Conservation (phyloP, 2,797 vertebrate genomes). For the Sebastes hubbsi region DNA sequence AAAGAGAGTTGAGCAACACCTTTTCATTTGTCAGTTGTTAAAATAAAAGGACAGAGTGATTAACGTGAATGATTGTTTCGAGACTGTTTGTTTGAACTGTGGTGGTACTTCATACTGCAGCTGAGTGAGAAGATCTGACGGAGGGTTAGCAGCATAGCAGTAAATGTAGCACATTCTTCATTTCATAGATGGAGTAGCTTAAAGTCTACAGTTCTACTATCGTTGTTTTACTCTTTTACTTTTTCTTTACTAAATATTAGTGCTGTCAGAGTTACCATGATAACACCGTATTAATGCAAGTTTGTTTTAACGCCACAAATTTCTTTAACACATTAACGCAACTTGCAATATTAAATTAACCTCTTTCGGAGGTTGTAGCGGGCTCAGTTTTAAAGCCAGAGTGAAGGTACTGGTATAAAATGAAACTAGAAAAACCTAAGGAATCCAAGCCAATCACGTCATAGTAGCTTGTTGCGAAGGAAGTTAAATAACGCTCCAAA, state of each 20-base stretch:
- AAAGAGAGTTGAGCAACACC: background rate
- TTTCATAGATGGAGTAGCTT: background rate
- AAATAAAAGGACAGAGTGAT: slow-evolving; percentile 34
- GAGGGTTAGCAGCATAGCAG: background rate
- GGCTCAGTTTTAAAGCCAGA: no score
- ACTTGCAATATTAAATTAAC: no score
- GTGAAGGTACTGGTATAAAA: no score
- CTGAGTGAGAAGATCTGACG: slow-evolving; percentile 16
- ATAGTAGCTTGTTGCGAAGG: no score
- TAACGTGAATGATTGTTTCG: slow-evolving; percentile 38
- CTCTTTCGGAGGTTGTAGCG: no score
- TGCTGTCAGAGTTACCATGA: no score
- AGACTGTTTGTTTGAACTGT: slow-evolving; percentile 30
- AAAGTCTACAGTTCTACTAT: background rate
- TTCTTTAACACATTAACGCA: no score
- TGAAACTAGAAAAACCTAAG: no score
- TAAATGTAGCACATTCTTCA: slow-evolving; percentile 9
- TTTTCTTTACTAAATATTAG: background rate
- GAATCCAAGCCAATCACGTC: no score
- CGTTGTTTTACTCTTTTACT: background rate
- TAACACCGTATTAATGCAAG: no score
- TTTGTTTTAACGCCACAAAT: no score
- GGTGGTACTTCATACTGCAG: slow-evolving; percentile 23
- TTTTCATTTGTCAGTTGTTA: slow-evolving; percentile 21
- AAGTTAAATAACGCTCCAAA: no score